Evolutionary conservation across 2,113 vertebrate species (phyloP), one percentile per base, ranked within the genome.

Genomic region (Grallaria varia): DNA sequence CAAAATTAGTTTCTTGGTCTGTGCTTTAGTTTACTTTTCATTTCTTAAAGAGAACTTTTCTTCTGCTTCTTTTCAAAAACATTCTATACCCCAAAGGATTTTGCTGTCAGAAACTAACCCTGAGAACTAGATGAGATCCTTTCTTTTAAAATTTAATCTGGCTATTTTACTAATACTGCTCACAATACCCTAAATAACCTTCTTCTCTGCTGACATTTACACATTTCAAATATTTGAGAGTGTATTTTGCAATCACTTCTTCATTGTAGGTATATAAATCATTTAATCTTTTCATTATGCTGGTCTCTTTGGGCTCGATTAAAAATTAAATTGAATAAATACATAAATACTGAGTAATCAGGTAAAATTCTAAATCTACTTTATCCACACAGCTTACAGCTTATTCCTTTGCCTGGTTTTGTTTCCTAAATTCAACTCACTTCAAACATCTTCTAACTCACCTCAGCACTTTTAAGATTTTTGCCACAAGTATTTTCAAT

Each of bases 251-350:
- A 64, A 92, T 37, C 31, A 62, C 13, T 59, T 87, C 50, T 85
- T 75, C 42, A 72, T 39, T 0, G 4, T 23, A 85, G 25, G 39
- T 72, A 72, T 39, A 74, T 8, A 92, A 74, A 74, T 75, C 0
- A 79, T 79, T 88, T 88, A 83, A 79, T 79, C 44, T 89, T 88
- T 73, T 77, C 40, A 84, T 79, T 92, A 80, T 31, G 23, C 24
- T 60, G 25, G 31, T 73, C 37, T 88, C 50, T 86, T 37, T 5
- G 28, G 44, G 69, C 59, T 77, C 0, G 4, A 88, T 76, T 72
- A 84, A 93, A 94, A 84, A 63, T 39, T 62, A 75, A 78, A 74
- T 8, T 75, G 52, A 87, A 91, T 45, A 94, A 94, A 95, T 63
- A 82, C 47, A 66, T 81, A 87, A 88, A 82, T 85, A 85, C 10